Conservation (phyloP, 2,888 invertebrate genomes). For the Chalcis sispes region DNA sequence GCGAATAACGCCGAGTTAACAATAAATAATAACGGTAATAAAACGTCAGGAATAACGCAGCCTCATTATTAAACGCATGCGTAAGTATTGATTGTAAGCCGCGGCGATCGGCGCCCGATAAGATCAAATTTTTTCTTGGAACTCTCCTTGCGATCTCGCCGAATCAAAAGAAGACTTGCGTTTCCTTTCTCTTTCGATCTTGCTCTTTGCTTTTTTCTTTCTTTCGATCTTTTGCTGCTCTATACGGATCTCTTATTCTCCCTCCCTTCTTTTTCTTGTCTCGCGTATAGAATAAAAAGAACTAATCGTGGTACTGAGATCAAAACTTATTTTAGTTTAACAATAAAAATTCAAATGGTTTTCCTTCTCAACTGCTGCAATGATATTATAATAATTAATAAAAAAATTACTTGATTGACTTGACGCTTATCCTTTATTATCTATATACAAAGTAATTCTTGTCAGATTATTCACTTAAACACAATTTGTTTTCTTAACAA, state of each 20-base stretch:
- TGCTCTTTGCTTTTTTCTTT: neutral
- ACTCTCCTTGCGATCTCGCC: slow-evolving; percentile 49
- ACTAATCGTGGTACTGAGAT: too few species aligned
- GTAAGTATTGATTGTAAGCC: slow-evolving; percentile 67
- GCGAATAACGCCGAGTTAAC: slow-evolving; percentile 60
- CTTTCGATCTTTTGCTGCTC: neutral
- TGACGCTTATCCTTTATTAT: too few species aligned
- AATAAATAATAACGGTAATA: slow-evolving; percentile 70
- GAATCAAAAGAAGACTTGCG: slow-evolving; percentile 3
- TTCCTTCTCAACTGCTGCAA: too few species aligned
- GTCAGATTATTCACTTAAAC: too few species aligned
- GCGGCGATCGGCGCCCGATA: slow-evolving; percentile 63
- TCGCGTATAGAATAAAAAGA: too few species aligned
- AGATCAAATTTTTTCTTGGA: slow-evolving; percentile 64
- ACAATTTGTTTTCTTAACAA: too few species aligned
- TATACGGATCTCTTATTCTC: neutral
- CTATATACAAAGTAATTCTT: too few species aligned
- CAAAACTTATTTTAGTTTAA: too few species aligned
- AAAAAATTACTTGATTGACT: too few species aligned
- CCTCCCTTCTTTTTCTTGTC: neutral
- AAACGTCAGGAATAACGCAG: slow-evolving; percentile 65
- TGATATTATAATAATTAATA: too few species aligned
- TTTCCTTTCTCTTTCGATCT: neutral
- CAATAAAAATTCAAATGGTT: too few species aligned
- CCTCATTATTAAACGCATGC: slow-evolving; percentile 65